Base-by-base conservation (phyloP, 2,888 invertebrate species). In the Catocala sponsa region DNA sequence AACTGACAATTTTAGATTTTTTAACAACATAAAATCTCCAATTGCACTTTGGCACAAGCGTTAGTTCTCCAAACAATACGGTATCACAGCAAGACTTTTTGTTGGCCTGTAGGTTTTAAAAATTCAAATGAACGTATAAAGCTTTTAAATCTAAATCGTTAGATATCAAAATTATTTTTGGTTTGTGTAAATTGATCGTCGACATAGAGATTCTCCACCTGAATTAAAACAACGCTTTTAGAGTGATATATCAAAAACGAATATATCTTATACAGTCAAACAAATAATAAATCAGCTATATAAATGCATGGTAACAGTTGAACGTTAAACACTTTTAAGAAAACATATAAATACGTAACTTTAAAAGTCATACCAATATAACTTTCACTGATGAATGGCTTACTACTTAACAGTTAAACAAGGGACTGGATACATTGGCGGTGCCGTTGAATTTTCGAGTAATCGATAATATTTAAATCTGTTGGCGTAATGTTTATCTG, bases 251-350 rank as follows among this genome's bases (percentile, higher is more conserved):
- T 65, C 9, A 38, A 38, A 47, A 50, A 33, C 48, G 44, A 55
- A 44, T 70, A 70, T 69, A 68, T 70, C 66, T 55, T 47, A 63
- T 65, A 70, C 51, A 52, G 59, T 41, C 52, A 75, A 72, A 76
- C 66, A 70, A 72, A 62, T 63, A 51, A 68, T 74, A 74, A 68
- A 74, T 74, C 47, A 50, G 12, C 25, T 44, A 55, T 38, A 70
- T 67, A 65, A 59, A 76, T 68, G 33, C 54, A 48, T 43, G 50
- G 32, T 51, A 35, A 55, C 47, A 12, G 52, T 53, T 52, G 33
- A 63, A 10, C 58, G 51, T 49, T 61, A 66, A 63, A 63, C 50
- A 56, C 68, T 71, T 75, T 63, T 63, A 61, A 59, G 43, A 58
- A 60, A 62, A 62, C 59, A 56, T 55, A 59, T 72, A 64, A 62